Evolutionary conservation across 2,888 invertebrate species (phyloP).

Genomic region (Sisyra terminalis): DNA sequence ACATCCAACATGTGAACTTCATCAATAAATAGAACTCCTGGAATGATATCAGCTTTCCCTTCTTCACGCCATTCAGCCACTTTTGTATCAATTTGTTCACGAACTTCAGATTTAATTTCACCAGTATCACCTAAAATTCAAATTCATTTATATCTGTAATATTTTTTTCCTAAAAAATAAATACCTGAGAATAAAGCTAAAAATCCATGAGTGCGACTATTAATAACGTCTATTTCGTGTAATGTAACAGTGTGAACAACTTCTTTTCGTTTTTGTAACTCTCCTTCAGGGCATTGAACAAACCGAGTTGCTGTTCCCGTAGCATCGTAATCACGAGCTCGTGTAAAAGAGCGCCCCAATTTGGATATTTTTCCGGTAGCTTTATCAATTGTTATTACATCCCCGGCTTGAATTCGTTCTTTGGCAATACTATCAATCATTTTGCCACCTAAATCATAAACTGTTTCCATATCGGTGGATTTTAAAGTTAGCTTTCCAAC

Average conservation of each 20-base stretch:
- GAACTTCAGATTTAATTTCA: slow-evolving; percentile 92
- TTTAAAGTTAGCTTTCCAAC: slow-evolving; percentile 91
- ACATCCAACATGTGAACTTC: slow-evolving; percentile 99
- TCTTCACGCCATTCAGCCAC: slow-evolving; percentile 99
- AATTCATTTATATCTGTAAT: slow-evolving; percentile 5
- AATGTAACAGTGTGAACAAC: slow-evolving; percentile 94
- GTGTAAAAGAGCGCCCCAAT: slow-evolving; percentile 85
- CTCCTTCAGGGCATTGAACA: slow-evolving; percentile 97
- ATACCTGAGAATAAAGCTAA: slow-evolving; percentile 86
- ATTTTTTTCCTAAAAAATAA: slow-evolving; percentile 6
- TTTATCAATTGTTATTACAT: slow-evolving; percentile 97
- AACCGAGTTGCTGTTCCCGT: slow-evolving; percentile 81
- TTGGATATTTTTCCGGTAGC: slow-evolving; percentile 88
- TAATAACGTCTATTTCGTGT: slow-evolving; percentile 99
- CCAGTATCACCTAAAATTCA: slow-evolving; percentile 76
- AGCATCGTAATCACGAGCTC: slow-evolving; percentile 95
- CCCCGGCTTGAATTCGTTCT: slow-evolving; percentile 90
- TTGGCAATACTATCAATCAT: slow-evolving; percentile 95
- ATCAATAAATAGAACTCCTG: slow-evolving; percentile 93
- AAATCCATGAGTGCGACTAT: slow-evolving; percentile 95
- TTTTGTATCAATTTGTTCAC: slow-evolving; percentile 95
- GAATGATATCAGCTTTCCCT: slow-evolving; percentile 97
- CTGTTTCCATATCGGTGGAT: slow-evolving; percentile 99
- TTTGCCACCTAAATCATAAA: slow-evolving; percentile 95
- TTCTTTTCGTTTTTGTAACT: slow-evolving; percentile 94